Conservation (phyloP, 2,113 vertebrate species). For the Astur gentilis region DNA sequence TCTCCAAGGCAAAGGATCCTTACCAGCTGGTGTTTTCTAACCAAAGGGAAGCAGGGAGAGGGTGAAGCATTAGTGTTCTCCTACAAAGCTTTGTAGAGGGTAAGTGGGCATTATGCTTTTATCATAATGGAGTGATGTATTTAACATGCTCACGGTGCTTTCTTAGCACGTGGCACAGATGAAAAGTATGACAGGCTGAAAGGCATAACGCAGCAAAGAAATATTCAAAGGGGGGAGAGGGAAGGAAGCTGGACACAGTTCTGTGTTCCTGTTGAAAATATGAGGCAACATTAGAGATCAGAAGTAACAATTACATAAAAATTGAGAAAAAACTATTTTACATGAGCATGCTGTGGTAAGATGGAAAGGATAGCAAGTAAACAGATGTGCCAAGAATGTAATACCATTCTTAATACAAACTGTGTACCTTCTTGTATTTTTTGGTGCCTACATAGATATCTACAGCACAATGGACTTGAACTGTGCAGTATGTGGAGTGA, state of each 20-base stretch:
- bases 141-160: neutral
- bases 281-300: neutral
- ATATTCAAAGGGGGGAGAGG: neutral
- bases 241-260: neutral
- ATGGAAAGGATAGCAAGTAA: neutral
- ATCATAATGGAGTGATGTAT: neutral
- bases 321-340: neutral
- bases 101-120: neutral
- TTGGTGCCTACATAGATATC: neutral
- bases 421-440: neutral
- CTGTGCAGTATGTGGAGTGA: neutral
- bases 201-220: neutral
- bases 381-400: neutral
- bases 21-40: neutral
- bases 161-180: neutral
- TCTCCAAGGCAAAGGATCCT: neutral
- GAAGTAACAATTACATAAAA: neutral
- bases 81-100: neutral
- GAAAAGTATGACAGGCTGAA: neutral
- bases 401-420: neutral
- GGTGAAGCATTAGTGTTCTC: neutral
- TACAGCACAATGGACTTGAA: neutral
- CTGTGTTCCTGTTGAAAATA: neutral
- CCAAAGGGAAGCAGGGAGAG: neutral
- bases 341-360: neutral